phyloP scores from a whole-genome alignment of 2,888 invertebrate genomes.

The Enchytraeus crypticus region DNA sequence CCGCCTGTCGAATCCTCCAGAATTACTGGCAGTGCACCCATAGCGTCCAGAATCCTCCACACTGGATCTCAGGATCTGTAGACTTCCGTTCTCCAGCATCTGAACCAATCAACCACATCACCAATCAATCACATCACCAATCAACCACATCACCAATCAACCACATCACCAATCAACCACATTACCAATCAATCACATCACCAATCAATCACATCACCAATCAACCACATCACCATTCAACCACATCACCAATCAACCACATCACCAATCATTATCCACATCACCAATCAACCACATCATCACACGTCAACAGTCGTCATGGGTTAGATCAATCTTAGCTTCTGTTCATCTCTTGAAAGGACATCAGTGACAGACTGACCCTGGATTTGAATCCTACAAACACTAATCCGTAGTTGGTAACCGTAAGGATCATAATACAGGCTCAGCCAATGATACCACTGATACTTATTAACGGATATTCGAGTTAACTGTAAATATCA shows the following conservation, averaged over 20 bases:
- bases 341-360: too few species aligned
- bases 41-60: slow-evolving; percentile 75
- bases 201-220: not conserved
- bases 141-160: too few species aligned
- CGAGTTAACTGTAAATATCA: too few species aligned
- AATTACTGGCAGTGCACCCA: slow-evolving; percentile 87
- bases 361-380: too few species aligned
- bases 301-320: too few species aligned
- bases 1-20: slow-evolving; percentile 73
- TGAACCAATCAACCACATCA: slow-evolving; percentile 22
- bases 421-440: too few species aligned
- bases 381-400: too few species aligned
- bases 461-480: too few species aligned
- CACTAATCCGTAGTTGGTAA: too few species aligned
- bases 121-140: too few species aligned
- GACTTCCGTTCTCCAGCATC: slow-evolving; percentile 68
- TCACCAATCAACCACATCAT: not conserved
- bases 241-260: not conserved
- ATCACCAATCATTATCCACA: not conserved
- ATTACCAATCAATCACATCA: not conserved
- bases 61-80: slow-evolving; percentile 66
- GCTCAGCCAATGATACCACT: too few species aligned
- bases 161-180: not conserved
- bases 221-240: not conserved
- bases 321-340: too few species aligned